A percentile compares a stretch with the other conserved stretches of the same genome.
Conservation (phyloP, 2,888 invertebrate species). For the Baccha elongata region DNA sequence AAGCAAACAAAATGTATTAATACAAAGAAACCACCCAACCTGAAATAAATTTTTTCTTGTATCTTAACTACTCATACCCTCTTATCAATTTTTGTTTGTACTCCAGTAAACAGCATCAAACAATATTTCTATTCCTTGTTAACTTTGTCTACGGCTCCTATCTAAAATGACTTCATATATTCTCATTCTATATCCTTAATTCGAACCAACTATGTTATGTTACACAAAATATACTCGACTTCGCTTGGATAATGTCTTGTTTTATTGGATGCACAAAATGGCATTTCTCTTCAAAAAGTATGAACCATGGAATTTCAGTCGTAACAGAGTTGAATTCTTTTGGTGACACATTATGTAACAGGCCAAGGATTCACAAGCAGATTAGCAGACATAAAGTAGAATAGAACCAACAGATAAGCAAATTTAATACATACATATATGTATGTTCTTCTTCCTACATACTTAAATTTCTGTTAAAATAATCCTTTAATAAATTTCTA, state of each 20-base stretch:
- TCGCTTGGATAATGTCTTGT: conserved; percentile 53
- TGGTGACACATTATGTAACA: conserved; percentile 60
- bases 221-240: conserved; percentile 3
- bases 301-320: conserved; percentile 63
- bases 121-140: conserved; percentile 54
- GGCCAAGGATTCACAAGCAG: conserved; percentile 49
- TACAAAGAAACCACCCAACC: conserved; percentile 9
- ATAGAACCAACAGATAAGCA: conserved; percentile 18
- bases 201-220: conserved; percentile 11
- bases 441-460: background rate
- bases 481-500: conserved; percentile 58
- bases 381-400: background rate
- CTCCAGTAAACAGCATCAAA: conserved; percentile 58
- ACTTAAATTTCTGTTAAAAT: conserved; percentile 16
- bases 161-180: background rate
- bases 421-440: conserved; percentile 12
- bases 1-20: conserved; percentile 10
- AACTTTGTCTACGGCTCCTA: conserved; percentile 6
- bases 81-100: conserved; percentile 4
- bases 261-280: conserved; percentile 66
- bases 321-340: conserved; percentile 56
- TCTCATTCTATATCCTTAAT: conserved; percentile 1
- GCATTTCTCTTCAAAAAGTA: conserved; percentile 54
- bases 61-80: conserved; percentile 4
- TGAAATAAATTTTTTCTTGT: conserved; percentile 1